phyloP scores from a whole-genome alignment of 2,113 vertebrate species.

The Orientallactaga bullata region DNA sequence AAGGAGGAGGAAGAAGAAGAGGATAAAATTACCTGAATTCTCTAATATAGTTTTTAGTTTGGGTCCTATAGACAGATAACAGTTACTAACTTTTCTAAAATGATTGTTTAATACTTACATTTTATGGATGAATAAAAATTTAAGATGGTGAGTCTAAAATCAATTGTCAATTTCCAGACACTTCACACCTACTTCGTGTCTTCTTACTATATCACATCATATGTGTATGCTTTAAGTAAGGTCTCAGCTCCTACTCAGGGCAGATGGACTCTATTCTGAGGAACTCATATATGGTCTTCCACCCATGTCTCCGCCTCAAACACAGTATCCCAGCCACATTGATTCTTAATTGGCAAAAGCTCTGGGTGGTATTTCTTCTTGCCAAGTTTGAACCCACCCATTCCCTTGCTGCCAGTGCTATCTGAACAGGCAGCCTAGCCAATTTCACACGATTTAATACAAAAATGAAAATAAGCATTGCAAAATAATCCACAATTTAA shows the following conservation, averaged over 20 bases:
- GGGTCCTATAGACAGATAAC: not conserved
- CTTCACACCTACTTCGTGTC: not conserved
- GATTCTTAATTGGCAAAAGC: not conserved
- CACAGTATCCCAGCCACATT: not conserved
- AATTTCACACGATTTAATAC: not conserved
- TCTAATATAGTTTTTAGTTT: not conserved
- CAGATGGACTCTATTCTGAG: not conserved
- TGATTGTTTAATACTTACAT: not conserved
- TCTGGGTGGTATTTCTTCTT: not conserved
- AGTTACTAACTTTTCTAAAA: not conserved
- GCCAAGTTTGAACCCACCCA: not conserved
- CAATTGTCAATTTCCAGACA: not conserved
- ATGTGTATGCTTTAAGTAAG: not conserved
- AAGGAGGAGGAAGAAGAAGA: not conserved
- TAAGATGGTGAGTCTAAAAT: not conserved
- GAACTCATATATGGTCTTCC: not conserved
- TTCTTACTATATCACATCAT: not conserved
- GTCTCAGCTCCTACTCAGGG: not conserved
- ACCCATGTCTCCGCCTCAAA: not conserved
- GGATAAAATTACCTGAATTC: not conserved
- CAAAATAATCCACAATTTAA: not conserved
- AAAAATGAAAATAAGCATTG: slow-evolving; percentile 5
- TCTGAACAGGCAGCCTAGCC: not conserved
- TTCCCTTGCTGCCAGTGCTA: not conserved
- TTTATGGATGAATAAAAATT: not conserved